Evolutionary conservation across 2,888 invertebrate species (phyloP), one percentile per base, ranked within the genome.

Genomic region (Hermaeophaga mercurialis): DNA sequence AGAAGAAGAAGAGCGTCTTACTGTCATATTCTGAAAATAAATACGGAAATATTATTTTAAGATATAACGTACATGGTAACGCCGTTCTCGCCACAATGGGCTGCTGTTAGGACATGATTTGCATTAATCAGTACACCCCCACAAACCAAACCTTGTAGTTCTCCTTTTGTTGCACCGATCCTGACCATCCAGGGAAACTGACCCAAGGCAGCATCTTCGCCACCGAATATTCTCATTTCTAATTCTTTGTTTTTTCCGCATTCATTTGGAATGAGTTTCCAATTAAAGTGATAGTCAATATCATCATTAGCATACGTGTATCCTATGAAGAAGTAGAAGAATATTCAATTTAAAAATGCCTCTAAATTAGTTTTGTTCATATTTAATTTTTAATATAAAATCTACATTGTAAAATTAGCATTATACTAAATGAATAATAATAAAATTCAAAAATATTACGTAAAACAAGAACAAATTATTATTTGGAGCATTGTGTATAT

Each of bases 111-210:
- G 7, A 43, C 43, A 11, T 52, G 34, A 4, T 33, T 43, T 2
- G 9, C 31, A 34, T 43, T 15, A 17, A 52, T 52, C 1, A 52
- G 14, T 4, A 15, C 52, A 12, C 43, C 52, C 6, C 52, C 52
- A 11, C 52, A 52, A 2, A 38, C 15, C 7, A 43, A 44, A 6
- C 52, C 52, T 24, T 22, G 6, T 1, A 34, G 11, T 14, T 33
- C 22, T 8, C 47, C 47, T 34, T 33, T 14, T 12, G 14, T 14
- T 1, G 34, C 52, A 15, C 22, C 33, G 17, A 52, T 24, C 22
- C 52, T 31, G 9, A 24, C 43, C 34, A 52, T 15, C 52, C 52
- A 52, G 12, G 52, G 52, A 24, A 43, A 52, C 34, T 52, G 43
- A 8, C 52, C 52, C 1, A 52, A 17, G 1, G n/a, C 15, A 0